Base-by-base conservation (phyloP, 53 echinoderm and acorn worm genomes). In the Pentamera pediparva region DNA sequence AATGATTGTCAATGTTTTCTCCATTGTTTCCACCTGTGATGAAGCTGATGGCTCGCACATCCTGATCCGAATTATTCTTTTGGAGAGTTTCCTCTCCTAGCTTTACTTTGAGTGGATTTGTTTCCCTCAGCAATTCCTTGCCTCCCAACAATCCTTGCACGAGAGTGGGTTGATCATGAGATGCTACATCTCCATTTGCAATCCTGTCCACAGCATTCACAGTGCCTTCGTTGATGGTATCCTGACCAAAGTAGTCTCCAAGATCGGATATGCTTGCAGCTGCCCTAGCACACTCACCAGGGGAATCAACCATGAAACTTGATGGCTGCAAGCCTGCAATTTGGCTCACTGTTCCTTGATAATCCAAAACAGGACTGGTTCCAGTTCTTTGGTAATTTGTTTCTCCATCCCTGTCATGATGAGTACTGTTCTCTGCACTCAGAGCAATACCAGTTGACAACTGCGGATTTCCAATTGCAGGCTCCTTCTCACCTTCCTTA, bases 331-430 rank as follows among this genome's bases (percentile, higher is more conserved):
- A 37, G 19, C 25, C n/a, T 12, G 18, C 33, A 10, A 61, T 61
- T 34, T 61, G 61, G 6, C 30, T 35, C 15, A 21, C 28, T 5
- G 13, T 62, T 35, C 62, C 62, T 36, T 35, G 62, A 36, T 17
- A 62, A 22, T 62, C 62, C 35, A 62, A 62, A 36, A 62, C 19
- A 62, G 62, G 62, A 35, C 62, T 62, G 13, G 35, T 28, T 28
- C 59, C 59, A 8, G 6, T 25, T 52, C 52, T 13, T 20, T 26
- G 7, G 10, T 28, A 13, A 22, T 57, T 45, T 15, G 13, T 26
- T 13, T 20, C 58, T 30, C 7, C 58, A 25, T 57, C 32, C 12
- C n/a, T 53, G 20, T 9, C 54, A 19, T 55, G 24, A 25, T 19
- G 55, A n/a, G n/a, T n/a, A n/a, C 21, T 55, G 55, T 5, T n/a